These are phyloP conservation scores for Fregetta grallaria DNA, from an alignment of 2,113 vertebrate species.

Conservation along the genomic window DNA sequence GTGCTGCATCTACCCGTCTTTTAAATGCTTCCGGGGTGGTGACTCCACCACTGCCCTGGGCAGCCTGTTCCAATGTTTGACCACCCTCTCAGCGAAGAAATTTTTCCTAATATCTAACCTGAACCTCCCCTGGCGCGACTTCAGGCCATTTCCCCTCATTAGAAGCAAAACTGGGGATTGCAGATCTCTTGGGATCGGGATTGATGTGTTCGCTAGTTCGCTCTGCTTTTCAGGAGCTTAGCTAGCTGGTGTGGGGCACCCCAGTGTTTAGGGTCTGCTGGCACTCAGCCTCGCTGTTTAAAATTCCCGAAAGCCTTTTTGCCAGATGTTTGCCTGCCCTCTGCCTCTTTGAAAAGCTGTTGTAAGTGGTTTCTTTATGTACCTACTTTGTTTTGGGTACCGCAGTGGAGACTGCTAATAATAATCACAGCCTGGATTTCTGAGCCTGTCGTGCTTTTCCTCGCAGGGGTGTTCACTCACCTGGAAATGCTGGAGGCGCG, in stretches of 20 bases:
- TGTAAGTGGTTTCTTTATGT: background rate
- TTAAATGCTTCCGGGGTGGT: no score
- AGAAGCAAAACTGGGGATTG: background rate
- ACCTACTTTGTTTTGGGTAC: background rate
- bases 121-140: no score
- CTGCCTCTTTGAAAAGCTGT: background rate
- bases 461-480: conserved; percentile 58
- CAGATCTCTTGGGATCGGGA: background rate
- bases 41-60: no score
- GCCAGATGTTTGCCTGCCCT: background rate
- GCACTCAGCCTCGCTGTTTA: no score
- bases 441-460: accelerated
- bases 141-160: no score
- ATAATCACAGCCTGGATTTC: background rate
- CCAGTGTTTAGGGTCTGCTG: background rate
- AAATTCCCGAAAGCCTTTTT: background rate
- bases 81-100: no score
- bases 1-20: no score
- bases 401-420: accelerated
- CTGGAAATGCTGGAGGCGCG: conserved; percentile 63
- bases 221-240: background rate
- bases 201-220: background rate
- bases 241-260: background rate
- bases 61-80: no score
- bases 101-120: no score